These are phyloP conservation scores for Leptinotarsa rubiginosa DNA, from an alignment of 2,888 invertebrate species.

Conservation along the genomic window DNA sequence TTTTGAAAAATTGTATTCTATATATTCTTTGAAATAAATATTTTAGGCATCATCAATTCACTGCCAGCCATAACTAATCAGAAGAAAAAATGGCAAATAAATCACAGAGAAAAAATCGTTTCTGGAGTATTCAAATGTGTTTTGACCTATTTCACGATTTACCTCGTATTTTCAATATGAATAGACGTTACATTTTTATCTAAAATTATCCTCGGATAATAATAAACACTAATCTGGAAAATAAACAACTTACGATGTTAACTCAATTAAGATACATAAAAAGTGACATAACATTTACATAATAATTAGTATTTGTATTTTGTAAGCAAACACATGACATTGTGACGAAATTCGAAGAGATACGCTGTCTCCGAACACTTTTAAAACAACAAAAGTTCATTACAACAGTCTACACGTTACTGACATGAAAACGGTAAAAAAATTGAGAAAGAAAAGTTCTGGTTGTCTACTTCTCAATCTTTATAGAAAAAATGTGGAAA, in stretches of 20 bases:
- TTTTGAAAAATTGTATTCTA: too few relatives aligned
- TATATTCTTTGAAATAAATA: too few relatives aligned
- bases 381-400: not conserved
- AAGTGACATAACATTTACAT: constrained; percentile 21
- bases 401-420: not conserved
- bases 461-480: too few relatives aligned
- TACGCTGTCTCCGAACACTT: not conserved
- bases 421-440: not conserved
- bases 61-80: not conserved
- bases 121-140: not conserved
- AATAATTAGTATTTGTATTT: constrained; percentile 21
- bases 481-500: too few relatives aligned
- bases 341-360: constrained; percentile 2
- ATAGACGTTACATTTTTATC: not conserved
- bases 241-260: constrained; percentile 4
- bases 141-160: not conserved
- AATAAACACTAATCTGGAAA: constrained; percentile 19
- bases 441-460: too few relatives aligned
- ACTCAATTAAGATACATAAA: not conserved
- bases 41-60: not conserved
- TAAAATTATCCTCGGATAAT: constrained; percentile 11
- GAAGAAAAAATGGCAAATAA: not conserved
- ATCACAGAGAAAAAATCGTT: not conserved
- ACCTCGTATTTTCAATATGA: constrained; percentile 5
- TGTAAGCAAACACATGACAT: not conserved